These are phyloP conservation scores for Halictus ligatus DNA, from an alignment of 2,888 invertebrate species.

Conservation along the genomic window DNA sequence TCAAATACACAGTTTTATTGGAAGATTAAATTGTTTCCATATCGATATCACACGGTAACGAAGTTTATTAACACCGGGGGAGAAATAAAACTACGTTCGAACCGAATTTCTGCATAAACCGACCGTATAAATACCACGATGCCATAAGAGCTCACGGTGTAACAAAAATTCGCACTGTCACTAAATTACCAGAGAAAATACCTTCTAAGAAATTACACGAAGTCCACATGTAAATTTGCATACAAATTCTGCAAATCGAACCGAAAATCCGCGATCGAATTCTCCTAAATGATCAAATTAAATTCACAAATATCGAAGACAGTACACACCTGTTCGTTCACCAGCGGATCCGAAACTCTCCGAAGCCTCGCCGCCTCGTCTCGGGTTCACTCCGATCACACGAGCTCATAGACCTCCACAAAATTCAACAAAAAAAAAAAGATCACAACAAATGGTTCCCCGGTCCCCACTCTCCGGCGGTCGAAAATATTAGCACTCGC, in stretches of 20 bases:
- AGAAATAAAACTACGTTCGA: not conserved
- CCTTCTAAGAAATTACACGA: not conserved
- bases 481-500: not conserved
- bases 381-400: not conserved
- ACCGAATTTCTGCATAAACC: not conserved
- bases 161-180: not conserved
- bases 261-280: no score
- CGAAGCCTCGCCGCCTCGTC: not conserved
- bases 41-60: not conserved
- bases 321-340: not conserved
- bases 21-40: constrained; percentile 1
- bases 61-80: not conserved
- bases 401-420: not conserved
- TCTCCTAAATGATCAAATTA: no score
- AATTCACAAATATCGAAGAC: not conserved
- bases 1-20: not conserved
- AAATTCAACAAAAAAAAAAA: not conserved
- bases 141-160: no score
- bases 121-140: no score
- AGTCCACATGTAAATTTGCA: no score
- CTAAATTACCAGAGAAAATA: no score
- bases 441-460: not conserved
- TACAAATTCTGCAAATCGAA: no score
- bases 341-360: not conserved
- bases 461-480: not conserved